Percentiles rank a stretch among this genome's conserved stretches.
Evolutionary conservation across 1,140 invertebrate species (phyloP).

Genomic region (Tetragonula clypearis): DNA sequence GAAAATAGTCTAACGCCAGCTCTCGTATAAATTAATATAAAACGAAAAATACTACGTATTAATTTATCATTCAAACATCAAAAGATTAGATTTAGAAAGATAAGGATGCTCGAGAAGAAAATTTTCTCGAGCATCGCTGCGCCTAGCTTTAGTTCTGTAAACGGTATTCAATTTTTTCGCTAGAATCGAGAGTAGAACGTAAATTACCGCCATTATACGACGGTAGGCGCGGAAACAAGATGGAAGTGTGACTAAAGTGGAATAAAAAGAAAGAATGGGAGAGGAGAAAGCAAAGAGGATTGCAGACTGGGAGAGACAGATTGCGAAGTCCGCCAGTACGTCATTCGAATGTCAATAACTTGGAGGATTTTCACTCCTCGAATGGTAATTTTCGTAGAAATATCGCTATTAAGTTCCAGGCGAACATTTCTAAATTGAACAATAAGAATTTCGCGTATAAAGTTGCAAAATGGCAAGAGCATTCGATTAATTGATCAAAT

Average conservation of each 20-base stretch:
- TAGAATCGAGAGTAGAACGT: neutral
- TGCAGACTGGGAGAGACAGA: constrained; percentile 49
- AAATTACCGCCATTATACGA: constrained; percentile 20
- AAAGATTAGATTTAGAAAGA: neutral
- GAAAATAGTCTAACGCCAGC: too few species aligned
- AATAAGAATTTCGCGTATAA: neutral
- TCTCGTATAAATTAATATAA: too few species aligned
- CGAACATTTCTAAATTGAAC: neutral
- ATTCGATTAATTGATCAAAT: too few species aligned
- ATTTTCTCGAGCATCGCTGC: neutral
- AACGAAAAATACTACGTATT: neutral
- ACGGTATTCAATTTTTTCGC: neutral
- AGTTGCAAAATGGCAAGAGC: neutral
- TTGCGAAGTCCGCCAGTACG: constrained; percentile 41
- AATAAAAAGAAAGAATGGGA: constrained; percentile 17
- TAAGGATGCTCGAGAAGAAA: neutral
- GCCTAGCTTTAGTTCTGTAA: neutral
- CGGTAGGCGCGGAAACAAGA: constrained; percentile 28
- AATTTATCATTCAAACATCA: neutral
- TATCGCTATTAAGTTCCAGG: constrained; percentile 11
- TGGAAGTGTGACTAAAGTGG: constrained; percentile 32
- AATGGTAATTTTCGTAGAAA: constrained; percentile 31
- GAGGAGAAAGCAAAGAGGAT: neutral
- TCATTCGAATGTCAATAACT: constrained; percentile 51
- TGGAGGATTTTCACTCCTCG: neutral